These are phyloP conservation scores for Lampris megalopsis DNA, from an alignment of 2,113 vertebrate genomes.

Conservation along the genomic window DNA sequence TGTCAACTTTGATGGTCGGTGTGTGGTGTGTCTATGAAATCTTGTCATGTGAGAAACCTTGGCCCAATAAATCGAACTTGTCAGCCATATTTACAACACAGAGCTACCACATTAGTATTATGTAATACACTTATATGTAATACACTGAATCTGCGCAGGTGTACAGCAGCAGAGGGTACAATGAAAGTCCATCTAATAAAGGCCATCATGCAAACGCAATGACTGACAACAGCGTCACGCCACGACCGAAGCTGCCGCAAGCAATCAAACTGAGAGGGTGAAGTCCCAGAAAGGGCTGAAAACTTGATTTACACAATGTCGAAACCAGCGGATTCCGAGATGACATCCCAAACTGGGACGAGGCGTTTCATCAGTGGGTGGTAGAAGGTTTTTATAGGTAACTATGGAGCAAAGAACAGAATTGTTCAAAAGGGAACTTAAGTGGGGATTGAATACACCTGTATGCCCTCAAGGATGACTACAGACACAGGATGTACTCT, in stretches of 20 bases:
- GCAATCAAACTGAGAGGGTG: not conserved
- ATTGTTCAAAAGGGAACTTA: conserved; percentile 95
- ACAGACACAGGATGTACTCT: conserved; percentile 98
- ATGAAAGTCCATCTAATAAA: conserved; percentile 12
- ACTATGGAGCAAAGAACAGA: conserved; percentile 98
- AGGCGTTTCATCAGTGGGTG: conserved; percentile 91
- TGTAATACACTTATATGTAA: not conserved
- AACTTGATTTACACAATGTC: conserved; percentile 54
- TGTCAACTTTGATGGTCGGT: too few relatives aligned
- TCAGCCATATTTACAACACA: conserved; percentile 13
- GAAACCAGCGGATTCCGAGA: conserved; percentile 12
- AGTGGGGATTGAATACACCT: conserved; percentile 97
- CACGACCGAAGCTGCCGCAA: not conserved
- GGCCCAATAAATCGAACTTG: too few relatives aligned
- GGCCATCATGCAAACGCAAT: not conserved
- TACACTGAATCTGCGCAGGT: conserved; percentile 70
- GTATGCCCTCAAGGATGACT: conserved; percentile 99
- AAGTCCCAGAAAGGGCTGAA: not conserved
- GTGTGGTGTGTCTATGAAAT: too few relatives aligned
- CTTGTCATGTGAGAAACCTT: too few relatives aligned
- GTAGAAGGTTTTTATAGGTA: conserved; percentile 99
- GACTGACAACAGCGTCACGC: not conserved
- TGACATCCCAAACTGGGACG: conserved; percentile 16
- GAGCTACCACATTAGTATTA: conserved; percentile 5
- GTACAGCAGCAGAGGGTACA: conserved; percentile 39